phyloP scores from a whole-genome alignment of 2,797 vertebrate genomes.

The Gadopsis bispinosus region DNA sequence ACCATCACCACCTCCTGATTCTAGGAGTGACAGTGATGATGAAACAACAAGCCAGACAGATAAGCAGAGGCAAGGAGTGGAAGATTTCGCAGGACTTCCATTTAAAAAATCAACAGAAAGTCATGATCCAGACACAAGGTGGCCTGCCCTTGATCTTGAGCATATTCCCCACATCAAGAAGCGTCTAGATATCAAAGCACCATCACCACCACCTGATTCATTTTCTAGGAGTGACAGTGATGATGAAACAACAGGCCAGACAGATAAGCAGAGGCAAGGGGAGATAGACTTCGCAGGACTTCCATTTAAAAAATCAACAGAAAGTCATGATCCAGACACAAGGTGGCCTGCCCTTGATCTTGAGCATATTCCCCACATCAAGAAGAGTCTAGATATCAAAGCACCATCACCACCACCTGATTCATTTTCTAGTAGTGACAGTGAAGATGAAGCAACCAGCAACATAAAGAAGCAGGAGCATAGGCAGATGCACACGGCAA shows the following conservation, averaged over 20 bases:
- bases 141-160: conserved; percentile 15
- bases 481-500: neutral
- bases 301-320: neutral
- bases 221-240: conserved; percentile 37
- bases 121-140: neutral
- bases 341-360: conserved; percentile 20
- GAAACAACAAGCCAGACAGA: neutral
- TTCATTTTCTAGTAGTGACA: conserved; percentile 38
- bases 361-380: neutral
- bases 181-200: conserved; percentile 31
- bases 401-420: neutral
- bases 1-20: neutral
- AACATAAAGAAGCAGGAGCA: neutral
- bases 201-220: conserved; percentile 11
- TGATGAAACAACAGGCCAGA: neutral
- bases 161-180: neutral
- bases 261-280: neutral
- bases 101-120: neutral
- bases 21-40: conserved; percentile 34
- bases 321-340: neutral
- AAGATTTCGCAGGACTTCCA: neutral
- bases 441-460: neutral
- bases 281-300: accelerated
- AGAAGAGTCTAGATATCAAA: conserved; percentile 39
- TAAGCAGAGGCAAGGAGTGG: neutral